Conservation (phyloP, 2,113 vertebrate genomes). For the Entomyzon cyanotis region DNA sequence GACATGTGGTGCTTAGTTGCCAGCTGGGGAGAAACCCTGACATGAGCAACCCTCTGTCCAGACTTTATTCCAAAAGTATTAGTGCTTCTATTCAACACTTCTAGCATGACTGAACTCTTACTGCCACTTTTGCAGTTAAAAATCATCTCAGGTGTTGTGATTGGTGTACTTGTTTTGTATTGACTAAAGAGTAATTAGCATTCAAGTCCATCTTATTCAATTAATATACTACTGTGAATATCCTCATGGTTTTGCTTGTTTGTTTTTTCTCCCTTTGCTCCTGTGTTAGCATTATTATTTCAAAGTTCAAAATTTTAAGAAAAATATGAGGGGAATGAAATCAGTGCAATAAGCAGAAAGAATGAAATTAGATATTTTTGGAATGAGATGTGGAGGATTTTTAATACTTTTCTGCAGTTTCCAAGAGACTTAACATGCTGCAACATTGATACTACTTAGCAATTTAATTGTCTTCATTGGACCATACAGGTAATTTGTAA, state of each 20-base stretch:
- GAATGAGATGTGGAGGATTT: background rate
- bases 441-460: background rate
- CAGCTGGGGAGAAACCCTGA: background rate
- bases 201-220: background rate
- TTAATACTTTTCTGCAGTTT: background rate
- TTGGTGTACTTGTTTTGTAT: background rate
- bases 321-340: background rate
- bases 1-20: background rate
- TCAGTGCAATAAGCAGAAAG: background rate
- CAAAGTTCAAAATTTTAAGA: background rate
- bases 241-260: background rate
- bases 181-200: background rate
- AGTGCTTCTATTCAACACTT: background rate
- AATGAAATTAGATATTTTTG: background rate
- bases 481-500: background rate
- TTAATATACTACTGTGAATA: background rate
- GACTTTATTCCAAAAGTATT: background rate
- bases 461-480: slow-evolving; percentile 10
- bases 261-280: background rate
- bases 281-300: background rate
- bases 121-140: background rate
- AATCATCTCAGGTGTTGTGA: background rate
- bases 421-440: background rate
- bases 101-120: background rate
- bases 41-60: background rate